These are phyloP conservation scores for Odontomyia ornata DNA, from an alignment of 2,888 invertebrate species.

Conservation along the genomic window DNA sequence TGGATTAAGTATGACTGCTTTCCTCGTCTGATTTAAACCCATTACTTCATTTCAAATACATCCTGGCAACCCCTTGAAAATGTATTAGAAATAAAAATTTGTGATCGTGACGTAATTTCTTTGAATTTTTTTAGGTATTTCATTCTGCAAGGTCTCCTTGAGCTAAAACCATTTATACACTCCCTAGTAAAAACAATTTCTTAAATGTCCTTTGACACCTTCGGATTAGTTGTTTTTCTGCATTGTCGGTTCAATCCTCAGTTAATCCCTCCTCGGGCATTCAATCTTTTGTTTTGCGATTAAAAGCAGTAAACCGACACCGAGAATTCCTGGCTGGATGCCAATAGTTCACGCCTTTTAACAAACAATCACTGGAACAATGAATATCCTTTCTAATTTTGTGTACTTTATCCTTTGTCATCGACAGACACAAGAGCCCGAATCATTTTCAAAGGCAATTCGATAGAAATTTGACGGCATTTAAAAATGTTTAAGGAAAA, in stretches of 20 bases:
- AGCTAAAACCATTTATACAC: background rate
- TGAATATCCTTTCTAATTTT: constrained; percentile 48
- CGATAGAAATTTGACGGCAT: constrained; percentile 50
- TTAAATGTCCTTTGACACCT: constrained; percentile 48
- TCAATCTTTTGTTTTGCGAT: constrained; percentile 33
- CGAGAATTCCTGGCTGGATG: constrained; percentile 40
- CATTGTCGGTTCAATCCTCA: background rate
- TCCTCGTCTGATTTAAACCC: too few relatives aligned
- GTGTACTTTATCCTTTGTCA: constrained; percentile 48
- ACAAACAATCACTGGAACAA: constrained; percentile 49
- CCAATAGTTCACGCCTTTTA: constrained; percentile 51
- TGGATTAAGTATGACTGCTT: too few relatives aligned
- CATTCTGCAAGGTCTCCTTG: constrained; percentile 21
- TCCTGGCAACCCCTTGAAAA: too few relatives aligned
- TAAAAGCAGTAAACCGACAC: constrained; percentile 43
- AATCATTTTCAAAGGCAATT: constrained; percentile 43
- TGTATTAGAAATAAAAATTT: too few relatives aligned
- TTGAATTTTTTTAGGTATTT: constrained; percentile 9
- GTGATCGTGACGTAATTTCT: constrained; percentile 38
- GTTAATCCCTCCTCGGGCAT: constrained; percentile 9
- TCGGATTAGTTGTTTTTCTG: constrained; percentile 42
- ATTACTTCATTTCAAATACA: too few relatives aligned
- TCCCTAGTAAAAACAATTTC: constrained; percentile 4
- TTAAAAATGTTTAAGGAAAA: constrained; percentile 44
- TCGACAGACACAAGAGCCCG: constrained; percentile 11